phyloP scores from a whole-genome alignment of 2,113 vertebrate species.

The Polypterus senegalus region DNA sequence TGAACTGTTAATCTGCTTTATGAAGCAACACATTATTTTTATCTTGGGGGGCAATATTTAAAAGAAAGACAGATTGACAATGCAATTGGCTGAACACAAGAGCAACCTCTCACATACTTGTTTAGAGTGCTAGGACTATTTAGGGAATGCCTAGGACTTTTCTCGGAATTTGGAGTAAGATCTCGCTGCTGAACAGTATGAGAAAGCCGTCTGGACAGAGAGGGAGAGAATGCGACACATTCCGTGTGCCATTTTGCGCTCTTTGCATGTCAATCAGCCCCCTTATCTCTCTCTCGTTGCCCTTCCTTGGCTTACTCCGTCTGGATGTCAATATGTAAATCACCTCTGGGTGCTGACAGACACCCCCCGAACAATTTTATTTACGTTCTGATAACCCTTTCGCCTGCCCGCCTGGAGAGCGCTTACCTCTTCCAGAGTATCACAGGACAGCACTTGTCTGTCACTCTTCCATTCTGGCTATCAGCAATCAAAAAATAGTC shows the following conservation, averaged over 20 bases:
- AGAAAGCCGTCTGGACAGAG: constrained; percentile 16
- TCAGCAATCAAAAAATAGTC: no score
- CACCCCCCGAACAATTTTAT: constrained; percentile 37
- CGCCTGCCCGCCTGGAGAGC: constrained; percentile 15
- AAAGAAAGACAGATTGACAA: no score
- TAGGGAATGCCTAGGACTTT: no score
- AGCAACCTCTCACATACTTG: no score
- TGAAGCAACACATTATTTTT: no score
- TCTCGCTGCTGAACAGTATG: no score
- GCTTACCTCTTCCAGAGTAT: constrained; percentile 5
- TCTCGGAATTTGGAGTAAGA: no score
- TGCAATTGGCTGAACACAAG: no score
- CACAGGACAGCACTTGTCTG: constrained; percentile 4
- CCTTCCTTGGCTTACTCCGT: constrained; percentile 29
- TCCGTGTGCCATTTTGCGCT: constrained; percentile 47
- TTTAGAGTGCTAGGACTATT: constrained; percentile 1
- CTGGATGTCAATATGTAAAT: constrained; percentile 41
- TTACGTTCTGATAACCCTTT: constrained; percentile 47
- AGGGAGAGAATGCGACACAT: constrained; percentile 43
- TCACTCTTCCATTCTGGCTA: no score
- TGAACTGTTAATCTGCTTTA: no score
- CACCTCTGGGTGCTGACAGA: constrained; percentile 46
- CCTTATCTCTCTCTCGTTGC: constrained; percentile 41
- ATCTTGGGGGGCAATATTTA: no score
- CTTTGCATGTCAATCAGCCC: constrained; percentile 51